Percentiles rank a stretch among this genome's conserved stretches.
These are phyloP conservation scores for Ceyx margarethae DNA, from an alignment of 2,113 vertebrate species.

Conservation along the genomic window DNA sequence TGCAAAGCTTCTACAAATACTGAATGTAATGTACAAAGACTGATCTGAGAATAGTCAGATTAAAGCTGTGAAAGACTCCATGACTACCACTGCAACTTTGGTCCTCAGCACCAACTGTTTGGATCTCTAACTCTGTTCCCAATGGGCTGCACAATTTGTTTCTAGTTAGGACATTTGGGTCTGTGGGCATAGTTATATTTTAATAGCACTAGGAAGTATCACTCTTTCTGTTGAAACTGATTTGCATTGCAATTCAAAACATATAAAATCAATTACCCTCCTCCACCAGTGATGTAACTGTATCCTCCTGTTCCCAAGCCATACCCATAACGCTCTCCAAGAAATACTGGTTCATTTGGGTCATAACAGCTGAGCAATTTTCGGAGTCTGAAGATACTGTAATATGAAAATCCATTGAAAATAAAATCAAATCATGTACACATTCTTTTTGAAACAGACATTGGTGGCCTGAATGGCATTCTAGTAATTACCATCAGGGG, in stretches of 20 bases:
- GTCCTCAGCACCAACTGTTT: neutral
- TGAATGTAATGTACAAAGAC: neutral
- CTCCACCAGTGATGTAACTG: slow-evolving; percentile 96
- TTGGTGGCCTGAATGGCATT: neutral
- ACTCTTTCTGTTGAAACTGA: neutral
- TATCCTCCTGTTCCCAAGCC: slow-evolving; percentile 93
- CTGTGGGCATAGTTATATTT: neutral
- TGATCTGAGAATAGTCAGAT: neutral
- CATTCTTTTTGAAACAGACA: neutral
- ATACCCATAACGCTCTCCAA: slow-evolving; percentile 94
- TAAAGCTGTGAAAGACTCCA: neutral
- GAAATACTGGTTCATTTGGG: slow-evolving; percentile 81
- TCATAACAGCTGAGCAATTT: slow-evolving; percentile 91
- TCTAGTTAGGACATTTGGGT: neutral
- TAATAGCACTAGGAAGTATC: neutral
- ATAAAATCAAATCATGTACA: neutral
- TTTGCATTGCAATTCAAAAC: neutral
- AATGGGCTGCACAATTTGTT: neutral
- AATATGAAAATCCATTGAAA: neutral
- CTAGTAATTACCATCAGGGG: neutral
- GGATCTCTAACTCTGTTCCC: neutral
- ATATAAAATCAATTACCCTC: slow-evolving; percentile 82
- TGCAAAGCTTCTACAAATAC: neutral
- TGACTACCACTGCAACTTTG: neutral
- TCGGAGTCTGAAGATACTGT: slow-evolving; percentile 87